These are phyloP conservation scores for Capreolus pygargus DNA, from an alignment of 2,113 vertebrate species.

Conservation along the genomic window DNA sequence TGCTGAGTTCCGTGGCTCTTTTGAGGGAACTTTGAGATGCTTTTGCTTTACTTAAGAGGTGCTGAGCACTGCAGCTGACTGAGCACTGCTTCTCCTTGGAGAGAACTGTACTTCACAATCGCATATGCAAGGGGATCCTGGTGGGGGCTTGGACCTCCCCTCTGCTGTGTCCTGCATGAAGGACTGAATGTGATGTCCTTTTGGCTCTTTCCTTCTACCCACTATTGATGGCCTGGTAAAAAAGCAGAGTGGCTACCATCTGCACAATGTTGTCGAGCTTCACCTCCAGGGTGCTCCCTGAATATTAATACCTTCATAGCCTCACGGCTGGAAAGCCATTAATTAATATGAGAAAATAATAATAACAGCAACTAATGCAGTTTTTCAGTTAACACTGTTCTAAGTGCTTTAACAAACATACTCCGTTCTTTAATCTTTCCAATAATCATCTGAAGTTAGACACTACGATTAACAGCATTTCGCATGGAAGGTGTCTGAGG, in stretches of 20 bases:
- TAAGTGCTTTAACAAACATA: conserved; percentile 1
- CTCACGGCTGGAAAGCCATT: background rate
- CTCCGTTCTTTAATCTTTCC: conserved; percentile 36
- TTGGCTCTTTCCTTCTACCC: background rate
- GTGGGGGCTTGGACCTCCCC: background rate
- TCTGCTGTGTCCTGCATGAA: background rate
- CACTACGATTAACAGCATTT: conserved; percentile 8
- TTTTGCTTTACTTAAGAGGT: conserved; percentile 20
- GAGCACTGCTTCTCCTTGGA: background rate
- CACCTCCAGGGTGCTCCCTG: background rate
- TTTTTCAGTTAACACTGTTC: background rate
- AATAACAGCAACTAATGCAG: background rate
- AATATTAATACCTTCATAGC: conserved; percentile 31
- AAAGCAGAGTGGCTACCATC: background rate
- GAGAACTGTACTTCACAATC: conserved; percentile 28
- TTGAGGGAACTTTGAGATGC: background rate
- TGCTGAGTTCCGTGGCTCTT: background rate
- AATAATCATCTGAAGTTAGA: background rate
- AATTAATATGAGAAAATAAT: conserved; percentile 13
- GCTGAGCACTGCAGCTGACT: background rate
- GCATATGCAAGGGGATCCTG: background rate
- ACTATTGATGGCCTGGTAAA: background rate
- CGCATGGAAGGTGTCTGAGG: background rate
- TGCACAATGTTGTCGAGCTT: background rate
- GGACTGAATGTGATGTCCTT: conserved; percentile 12